phyloP scores from a whole-genome alignment of 64 coral and sea anemone genomes.

The Stichodactyla helianthus region DNA sequence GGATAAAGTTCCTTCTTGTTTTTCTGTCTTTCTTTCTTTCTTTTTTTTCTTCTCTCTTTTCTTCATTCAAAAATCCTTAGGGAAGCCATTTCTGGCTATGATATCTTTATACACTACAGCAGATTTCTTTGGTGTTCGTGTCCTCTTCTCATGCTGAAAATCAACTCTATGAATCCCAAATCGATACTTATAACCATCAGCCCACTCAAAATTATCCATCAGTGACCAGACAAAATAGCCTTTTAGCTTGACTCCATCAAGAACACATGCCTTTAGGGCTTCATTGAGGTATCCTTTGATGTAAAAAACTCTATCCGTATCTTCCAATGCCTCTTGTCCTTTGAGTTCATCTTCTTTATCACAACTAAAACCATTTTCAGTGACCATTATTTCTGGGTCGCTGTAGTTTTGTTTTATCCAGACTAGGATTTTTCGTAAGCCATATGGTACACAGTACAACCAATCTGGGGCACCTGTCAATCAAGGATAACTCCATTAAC shows the following conservation, averaged over 20 bases:
- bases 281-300: slow-evolving; percentile 68
- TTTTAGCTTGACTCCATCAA: slow-evolving; percentile 58
- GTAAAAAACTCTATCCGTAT: slow-evolving; percentile 59
- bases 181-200: slow-evolving; percentile 57
- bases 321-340: slow-evolving; percentile 38
- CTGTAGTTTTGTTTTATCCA: slow-evolving; percentile 85
- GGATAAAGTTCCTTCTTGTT: too few species aligned
- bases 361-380: slow-evolving; percentile 87
- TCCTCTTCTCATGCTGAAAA: slow-evolving; percentile 46
- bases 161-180: slow-evolving; percentile 88
- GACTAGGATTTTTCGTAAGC: slow-evolving; percentile 71
- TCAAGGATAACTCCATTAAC: not conserved
- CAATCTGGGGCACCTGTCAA: slow-evolving; percentile 64
- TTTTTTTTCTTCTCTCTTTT: too few species aligned
- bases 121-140: slow-evolving; percentile 62
- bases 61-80: not conserved
- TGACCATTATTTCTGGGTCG: slow-evolving; percentile 81
- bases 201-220: slow-evolving; percentile 86
- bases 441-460: slow-evolving; percentile 72
- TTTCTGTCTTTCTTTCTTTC: not conserved
- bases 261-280: slow-evolving; percentile 36
- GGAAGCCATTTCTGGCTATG: slow-evolving; percentile 75
- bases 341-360: slow-evolving; percentile 41
- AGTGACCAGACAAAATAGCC: slow-evolving; percentile 76
- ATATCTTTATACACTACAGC: slow-evolving; percentile 68